A percentile compares a stretch with the other conserved stretches of the same genome.
phyloP scores from a whole-genome alignment of 2,888 invertebrate genomes.

The Agriopis aurantiaria region DNA sequence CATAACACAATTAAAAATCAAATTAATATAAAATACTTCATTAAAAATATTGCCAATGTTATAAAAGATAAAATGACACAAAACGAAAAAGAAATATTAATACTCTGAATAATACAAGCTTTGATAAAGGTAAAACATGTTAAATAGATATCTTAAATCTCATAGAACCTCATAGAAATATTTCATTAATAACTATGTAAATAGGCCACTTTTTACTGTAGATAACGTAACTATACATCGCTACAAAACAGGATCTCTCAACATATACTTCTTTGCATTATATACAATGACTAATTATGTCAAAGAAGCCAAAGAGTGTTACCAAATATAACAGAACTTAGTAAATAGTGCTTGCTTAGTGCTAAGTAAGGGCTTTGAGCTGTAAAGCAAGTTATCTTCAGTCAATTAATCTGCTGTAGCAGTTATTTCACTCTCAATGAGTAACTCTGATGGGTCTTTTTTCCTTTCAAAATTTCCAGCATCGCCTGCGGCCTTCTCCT shows the following conservation, averaged over 20 bases:
- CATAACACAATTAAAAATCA: constrained; percentile 52
- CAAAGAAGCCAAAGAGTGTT: constrained; percentile 75
- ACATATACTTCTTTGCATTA: constrained; percentile 75
- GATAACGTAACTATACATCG: constrained; percentile 68
- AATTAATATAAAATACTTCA: constrained; percentile 51
- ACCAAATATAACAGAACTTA: constrained; percentile 67
- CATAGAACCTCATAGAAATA: constrained; percentile 72
- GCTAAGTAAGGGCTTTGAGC: constrained; percentile 77
- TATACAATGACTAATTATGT: constrained; percentile 79
- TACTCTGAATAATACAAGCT: constrained; percentile 82
- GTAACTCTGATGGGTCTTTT: constrained; percentile 74
- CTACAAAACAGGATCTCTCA: constrained; percentile 73
- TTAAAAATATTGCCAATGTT: constrained; percentile 54
- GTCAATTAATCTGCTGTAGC: constrained; percentile 72
- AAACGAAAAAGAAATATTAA: constrained; percentile 70
- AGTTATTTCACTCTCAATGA: constrained; percentile 78
- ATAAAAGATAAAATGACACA: constrained; percentile 50
- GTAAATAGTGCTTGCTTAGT: constrained; percentile 80
- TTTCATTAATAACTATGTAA: constrained; percentile 68
- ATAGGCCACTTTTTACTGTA: constrained; percentile 75
- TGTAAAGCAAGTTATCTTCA: constrained; percentile 70
- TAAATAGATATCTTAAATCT: constrained; percentile 75
- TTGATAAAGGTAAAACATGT: constrained; percentile 68
- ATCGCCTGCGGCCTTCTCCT: constrained; percentile 60
- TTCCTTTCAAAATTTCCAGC: constrained; percentile 60